Evolutionary conservation across 2,888 invertebrate species (phyloP), one percentile per base, ranked within the genome.

Genomic region (Pyrocoelia pectoralis): DNA sequence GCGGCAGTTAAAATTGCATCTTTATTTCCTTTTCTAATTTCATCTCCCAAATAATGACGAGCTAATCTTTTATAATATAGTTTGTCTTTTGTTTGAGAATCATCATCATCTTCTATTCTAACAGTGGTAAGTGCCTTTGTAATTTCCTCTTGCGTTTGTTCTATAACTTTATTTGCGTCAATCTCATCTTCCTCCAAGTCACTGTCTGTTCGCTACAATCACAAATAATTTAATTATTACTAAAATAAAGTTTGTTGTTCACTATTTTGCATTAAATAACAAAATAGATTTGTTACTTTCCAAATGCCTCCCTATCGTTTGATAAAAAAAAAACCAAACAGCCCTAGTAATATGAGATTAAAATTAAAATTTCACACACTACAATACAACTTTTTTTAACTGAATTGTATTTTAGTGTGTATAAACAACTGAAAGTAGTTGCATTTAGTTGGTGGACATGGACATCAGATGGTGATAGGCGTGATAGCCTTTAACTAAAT

Each of bases 21-120:
- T 46, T 82, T 83, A 69, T 87, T 81, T 10, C 87, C 84, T 76
- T 88, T 89, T 15, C 87, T 83, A 0, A 89, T 87, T 19, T 89
- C 87, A 70, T 93, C 89, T 0, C 88, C 87, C 54, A 94, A 85
- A 78, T 90, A 93, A 79, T 94, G 90, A 24, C 92, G 87, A 0
- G 86, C 86, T 1, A 90, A 73, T 76, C 90, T 89, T 70, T 88
- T 91, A 75, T 92, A 94, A 14, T 79, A 80, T 33, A 94, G 82
- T 82, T 70, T 82, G 75, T 82, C 82, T 18, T 76, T 76, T 15
- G 81, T 80, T 43, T 81, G 79, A n/a, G 75, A 73, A 0, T 81
- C 60, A 33, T 79, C 77, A 13, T 82, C 81, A n/a, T 83, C 83
- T 40, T 69, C 63, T 55, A 85, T 82, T 1, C 82, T 81, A 29